Evolutionary conservation across 2,113 vertebrate species (phyloP).

Genomic region (Isurus oxyrinchus): DNA sequence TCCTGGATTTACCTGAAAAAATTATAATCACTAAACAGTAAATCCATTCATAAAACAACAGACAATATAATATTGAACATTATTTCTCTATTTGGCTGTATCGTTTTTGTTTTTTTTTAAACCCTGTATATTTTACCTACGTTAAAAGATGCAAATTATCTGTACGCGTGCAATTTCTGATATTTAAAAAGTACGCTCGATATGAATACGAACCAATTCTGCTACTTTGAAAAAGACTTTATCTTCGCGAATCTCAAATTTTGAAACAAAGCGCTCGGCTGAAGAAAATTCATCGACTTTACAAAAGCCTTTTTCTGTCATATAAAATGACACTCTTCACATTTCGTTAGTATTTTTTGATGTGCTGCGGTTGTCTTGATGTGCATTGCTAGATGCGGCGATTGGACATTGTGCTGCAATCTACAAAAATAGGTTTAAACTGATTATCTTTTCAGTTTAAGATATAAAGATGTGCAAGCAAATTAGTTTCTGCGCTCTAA

Average conservation of each 20-base stretch:
- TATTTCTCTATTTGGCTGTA: neutral
- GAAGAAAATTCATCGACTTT: neutral
- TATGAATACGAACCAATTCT: neutral
- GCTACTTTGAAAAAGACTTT: neutral
- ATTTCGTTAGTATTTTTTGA: neutral
- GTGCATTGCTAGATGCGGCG: neutral
- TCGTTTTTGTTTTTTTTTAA: neutral
- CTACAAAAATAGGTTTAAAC: neutral
- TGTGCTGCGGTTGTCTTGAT: neutral
- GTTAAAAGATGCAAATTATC: neutral
- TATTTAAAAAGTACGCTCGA: too few species aligned
- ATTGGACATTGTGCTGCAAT: neutral
- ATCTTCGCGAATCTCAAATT: neutral
- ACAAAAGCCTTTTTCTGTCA: too few species aligned
- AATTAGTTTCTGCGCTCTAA: neutral
- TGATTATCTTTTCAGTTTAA: neutral
- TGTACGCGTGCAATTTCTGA: neutral
- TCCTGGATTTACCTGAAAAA: neutral
- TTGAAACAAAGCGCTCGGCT: neutral
- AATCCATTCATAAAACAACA: neutral
- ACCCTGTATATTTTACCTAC: neutral
- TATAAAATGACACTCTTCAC: neutral
- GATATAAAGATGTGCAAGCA: neutral
- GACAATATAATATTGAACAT: neutral
- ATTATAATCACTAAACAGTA: neutral